phyloP scores from a whole-genome alignment of 23 tunicate species.

The Halocynthia roretzi region DNA sequence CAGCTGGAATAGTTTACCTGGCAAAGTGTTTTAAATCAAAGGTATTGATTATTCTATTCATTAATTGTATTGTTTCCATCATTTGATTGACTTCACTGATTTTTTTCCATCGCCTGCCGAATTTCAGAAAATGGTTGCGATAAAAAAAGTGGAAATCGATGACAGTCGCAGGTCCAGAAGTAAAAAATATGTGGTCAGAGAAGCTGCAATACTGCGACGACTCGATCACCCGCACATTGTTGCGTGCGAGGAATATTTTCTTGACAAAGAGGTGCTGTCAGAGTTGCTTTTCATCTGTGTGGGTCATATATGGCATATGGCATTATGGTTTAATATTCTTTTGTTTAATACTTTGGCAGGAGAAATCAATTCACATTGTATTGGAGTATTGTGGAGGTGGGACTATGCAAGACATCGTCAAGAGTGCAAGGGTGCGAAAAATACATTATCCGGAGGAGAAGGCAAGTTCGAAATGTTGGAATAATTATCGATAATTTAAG shows the following conservation, averaged over 20 bases:
- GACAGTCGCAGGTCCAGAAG: slow-evolving; percentile 70
- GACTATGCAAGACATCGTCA: slow-evolving; percentile 68
- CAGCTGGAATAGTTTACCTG: slow-evolving; percentile 74
- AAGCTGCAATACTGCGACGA: slow-evolving; percentile 70
- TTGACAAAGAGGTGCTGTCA: slow-evolving; percentile 44
- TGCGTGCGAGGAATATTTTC: slow-evolving; percentile 86
- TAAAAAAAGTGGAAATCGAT: slow-evolving; percentile 75
- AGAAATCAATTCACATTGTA: slow-evolving; percentile 50
- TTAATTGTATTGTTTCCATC: not conserved
- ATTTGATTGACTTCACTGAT: not conserved
- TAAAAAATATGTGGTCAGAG: slow-evolving; percentile 65
- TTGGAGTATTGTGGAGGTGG: slow-evolving; percentile 89
- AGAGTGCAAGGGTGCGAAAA: slow-evolving; percentile 18
- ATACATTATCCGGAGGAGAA: slow-evolving; percentile 29
- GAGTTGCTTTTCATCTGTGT: not conserved
- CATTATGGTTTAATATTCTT: not conserved
- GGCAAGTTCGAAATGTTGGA: not conserved
- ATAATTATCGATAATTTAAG: too few species aligned
- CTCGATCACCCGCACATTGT: slow-evolving; percentile 76
- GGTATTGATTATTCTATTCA: slow-evolving; percentile 12
- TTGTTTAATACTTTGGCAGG: slow-evolving; percentile 17
- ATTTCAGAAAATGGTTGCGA: slow-evolving; percentile 77
- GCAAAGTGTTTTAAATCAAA: slow-evolving; percentile 55
- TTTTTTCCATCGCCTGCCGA: not conserved
- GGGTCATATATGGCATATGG: not conserved